These are phyloP conservation scores for Eupithecia exiguata DNA, from an alignment of 2,888 invertebrate genomes.

Conservation along the genomic window DNA sequence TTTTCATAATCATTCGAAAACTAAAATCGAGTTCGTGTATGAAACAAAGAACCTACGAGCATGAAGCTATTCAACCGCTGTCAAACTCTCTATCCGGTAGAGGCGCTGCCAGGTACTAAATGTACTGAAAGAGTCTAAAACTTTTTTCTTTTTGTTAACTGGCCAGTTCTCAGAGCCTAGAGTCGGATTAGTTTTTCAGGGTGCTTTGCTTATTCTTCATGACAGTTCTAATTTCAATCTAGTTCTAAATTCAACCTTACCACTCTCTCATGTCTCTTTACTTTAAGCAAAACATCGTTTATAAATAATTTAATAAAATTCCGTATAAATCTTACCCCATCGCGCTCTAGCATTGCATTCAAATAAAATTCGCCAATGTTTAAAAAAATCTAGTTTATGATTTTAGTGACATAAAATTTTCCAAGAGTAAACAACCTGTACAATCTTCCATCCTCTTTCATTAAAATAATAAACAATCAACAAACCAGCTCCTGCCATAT, in stretches of 20 bases:
- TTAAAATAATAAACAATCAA: neutral
- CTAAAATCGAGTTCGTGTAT: too few relatives aligned
- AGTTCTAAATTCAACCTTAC: neutral
- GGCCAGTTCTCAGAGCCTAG: neutral
- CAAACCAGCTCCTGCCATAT: conserved; percentile 13
- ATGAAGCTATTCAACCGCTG: too few relatives aligned
- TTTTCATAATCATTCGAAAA: too few relatives aligned
- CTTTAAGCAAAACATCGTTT: too few relatives aligned
- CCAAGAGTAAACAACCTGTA: neutral
- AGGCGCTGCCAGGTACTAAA: too few relatives aligned
- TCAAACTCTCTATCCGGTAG: too few relatives aligned
- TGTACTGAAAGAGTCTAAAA: too few relatives aligned
- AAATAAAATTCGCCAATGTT: neutral
- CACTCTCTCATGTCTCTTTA: neutral
- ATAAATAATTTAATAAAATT: neutral
- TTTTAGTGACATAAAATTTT: neutral
- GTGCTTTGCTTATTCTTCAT: neutral
- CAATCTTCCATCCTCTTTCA: neutral
- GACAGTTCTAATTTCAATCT: neutral
- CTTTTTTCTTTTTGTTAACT: too few relatives aligned
- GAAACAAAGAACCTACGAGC: too few relatives aligned
- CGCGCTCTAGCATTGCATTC: neutral
- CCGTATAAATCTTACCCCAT: neutral
- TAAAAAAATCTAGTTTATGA: neutral
- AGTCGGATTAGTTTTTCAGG: too few relatives aligned